Base-by-base conservation (phyloP, 2,888 invertebrate genomes). In the Drosophila kuntzei region DNA sequence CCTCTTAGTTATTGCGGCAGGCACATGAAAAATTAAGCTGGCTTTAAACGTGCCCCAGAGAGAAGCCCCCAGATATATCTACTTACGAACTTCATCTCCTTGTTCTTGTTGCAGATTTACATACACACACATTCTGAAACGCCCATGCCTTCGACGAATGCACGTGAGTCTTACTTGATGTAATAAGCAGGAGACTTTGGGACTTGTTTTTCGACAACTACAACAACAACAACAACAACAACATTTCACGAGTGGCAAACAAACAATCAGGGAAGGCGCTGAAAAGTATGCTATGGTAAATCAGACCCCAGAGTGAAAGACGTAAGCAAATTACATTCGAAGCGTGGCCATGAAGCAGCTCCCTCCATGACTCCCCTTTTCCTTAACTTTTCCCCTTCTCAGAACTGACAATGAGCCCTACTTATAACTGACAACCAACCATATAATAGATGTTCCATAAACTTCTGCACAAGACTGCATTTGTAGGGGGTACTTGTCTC, bases 101-200 rank as follows among this genome's bases (percentile, higher is more conserved):
- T 22, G 27, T 27, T 32, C n/a, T 14, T 47, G 27, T 41, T 71
- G 55, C 36, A 71, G 67, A 85, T 84, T 79, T 79, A 71, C 82
- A 87, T 81, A 68, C 20, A 46, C 41, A 41, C 16, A 37, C 12
- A 12, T 18, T 32, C 7, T 12, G 39, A 43, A 55, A 57, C 39
- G 37, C 53, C 37, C n/a, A 18, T 25, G 12, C 66, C 46, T 43
- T 7, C 34, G 59, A 12, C 44, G 20, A 61, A 36, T 58, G 68
- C 72, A 84, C 77, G 69, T 81, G 78, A 76, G 71, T 53, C 41
- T 61, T 57, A 44, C 65, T 64, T 71, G 66, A 65, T 59, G 72
- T 86, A 86, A 85, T 87, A 79, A 87, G 83, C 79, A 65, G 68
- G 88, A 80, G 88, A 80, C 86, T 80, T 80, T 70, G 85, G 83